Base-by-base conservation (phyloP, 1,140 invertebrate genomes). In the Trichonephila inaurata region DNA sequence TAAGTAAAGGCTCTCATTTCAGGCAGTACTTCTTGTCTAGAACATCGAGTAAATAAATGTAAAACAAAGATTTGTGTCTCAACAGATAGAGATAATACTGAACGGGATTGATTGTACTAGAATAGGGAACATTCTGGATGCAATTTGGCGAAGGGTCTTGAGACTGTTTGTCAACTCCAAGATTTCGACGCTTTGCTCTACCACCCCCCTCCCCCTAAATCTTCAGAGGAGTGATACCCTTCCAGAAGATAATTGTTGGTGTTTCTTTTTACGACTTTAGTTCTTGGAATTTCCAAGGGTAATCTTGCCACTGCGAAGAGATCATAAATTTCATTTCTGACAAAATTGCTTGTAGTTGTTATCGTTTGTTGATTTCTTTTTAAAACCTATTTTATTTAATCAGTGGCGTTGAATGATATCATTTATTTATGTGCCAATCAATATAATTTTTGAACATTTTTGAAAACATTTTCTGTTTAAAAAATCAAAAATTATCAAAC, bases 21-120 rank as follows among this genome's bases (percentile, higher is more conserved):
- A 28, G 58, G 66, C 62, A 16, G 88, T 89, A 66, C n/a, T 10
- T 89, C 88, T 89, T 89, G 64, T 77, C 66, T 44, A 7, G 19
- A 64, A 87, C 58, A 61, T 87, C 64, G 64, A 24, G 40, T 58
- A 77, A 44, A 89, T 66, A 89, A 89, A 89, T 89, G 64, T 89
- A 89, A 69, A 89, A 77, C 88, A 72, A 77, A 89, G 88, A 89
- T 89, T 89, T 89, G 88, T 89, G 88, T 89, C 66, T 72, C 64
- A 62, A 40, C 64, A 44, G 88, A 89, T 89, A 72, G 40, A 44
- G 88, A 72, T 72, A 77, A 60, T 24, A 58, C 83, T 81, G 72
- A 44, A 61, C 81, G 16, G 83, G 51, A 85, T n/a, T 14, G 72
- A 40, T 40, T 24, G 72, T 33, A 16, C 18, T 77, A 18, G 72